Conservation (phyloP, 2,888 invertebrate genomes). For the Latrodectus hesperus region DNA sequence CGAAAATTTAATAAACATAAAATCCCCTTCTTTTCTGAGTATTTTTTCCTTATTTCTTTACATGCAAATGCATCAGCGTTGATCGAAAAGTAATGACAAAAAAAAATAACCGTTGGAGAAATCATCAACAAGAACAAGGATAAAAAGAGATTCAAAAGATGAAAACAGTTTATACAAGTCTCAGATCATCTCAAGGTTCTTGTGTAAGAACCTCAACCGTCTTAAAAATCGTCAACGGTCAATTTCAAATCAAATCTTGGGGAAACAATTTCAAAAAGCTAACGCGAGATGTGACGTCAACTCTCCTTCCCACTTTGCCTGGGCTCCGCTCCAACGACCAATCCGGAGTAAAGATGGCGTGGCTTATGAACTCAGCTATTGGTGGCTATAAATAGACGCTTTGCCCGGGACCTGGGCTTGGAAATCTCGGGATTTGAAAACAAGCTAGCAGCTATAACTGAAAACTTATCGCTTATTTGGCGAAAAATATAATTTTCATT, state of each 20-base stretch:
- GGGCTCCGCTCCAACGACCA: slow-evolving; percentile 23
- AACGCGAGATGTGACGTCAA: slow-evolving; percentile 45
- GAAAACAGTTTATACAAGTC: neutral
- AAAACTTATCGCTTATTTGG: slow-evolving; percentile 24
- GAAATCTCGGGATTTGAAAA: neutral
- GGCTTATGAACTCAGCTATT: slow-evolving; percentile 25
- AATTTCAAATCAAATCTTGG: slow-evolving; percentile 48
- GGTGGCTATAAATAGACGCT: slow-evolving; percentile 66
- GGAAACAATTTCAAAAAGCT: slow-evolving; percentile 31
- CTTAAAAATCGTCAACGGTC: slow-evolving; percentile 41
- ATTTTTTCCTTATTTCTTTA: too few relatives aligned
- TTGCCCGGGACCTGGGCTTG: slow-evolving; percentile 37
- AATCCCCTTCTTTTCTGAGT: too few relatives aligned
- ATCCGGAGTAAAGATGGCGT: slow-evolving; percentile 18
- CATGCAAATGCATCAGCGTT: too few relatives aligned
- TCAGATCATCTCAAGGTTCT: slow-evolving; percentile 14
- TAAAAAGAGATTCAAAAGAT: neutral
- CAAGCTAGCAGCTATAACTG: slow-evolving; percentile 1
- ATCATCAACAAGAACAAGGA: neutral
- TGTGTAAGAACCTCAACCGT: slow-evolving; percentile 35
- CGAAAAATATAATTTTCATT: neutral
- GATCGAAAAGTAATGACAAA: neutral
- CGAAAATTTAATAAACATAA: too few relatives aligned
- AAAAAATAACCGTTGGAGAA: slow-evolving; percentile 3
- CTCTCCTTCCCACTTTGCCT: slow-evolving; percentile 39